These are phyloP conservation scores for Origma solitaria DNA, from an alignment of 2,113 vertebrate species.

Conservation along the genomic window DNA sequence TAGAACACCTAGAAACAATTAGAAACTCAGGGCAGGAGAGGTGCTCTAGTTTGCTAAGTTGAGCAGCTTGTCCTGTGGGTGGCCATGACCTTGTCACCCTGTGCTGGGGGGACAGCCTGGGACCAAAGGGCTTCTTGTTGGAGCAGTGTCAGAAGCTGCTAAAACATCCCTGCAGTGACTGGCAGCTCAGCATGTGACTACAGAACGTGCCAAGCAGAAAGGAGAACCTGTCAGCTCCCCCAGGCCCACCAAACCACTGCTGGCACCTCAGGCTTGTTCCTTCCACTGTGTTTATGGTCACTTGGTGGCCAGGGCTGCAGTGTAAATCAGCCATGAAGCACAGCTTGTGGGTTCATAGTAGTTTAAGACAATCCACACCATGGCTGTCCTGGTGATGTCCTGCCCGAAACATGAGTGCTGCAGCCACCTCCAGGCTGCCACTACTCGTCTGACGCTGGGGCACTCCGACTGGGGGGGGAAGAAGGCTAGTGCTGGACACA, in stretches of 20 bases:
- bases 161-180: background rate
- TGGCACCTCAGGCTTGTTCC: background rate
- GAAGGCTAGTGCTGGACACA: background rate
- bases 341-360: background rate
- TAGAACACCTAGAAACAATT: background rate
- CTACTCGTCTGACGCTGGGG: background rate
- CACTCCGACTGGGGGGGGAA: background rate
- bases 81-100: background rate
- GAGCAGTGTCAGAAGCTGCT: background rate
- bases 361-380: background rate
- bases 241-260: background rate
- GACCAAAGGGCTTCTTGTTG: background rate
- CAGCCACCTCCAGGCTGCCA: background rate
- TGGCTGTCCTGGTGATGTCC: background rate
- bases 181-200: background rate
- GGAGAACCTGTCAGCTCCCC: background rate
- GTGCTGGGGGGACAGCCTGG: background rate
- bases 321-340: background rate
- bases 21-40: background rate
- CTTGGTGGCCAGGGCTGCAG: rapidly evolving
- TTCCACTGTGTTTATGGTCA: background rate
- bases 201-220: background rate
- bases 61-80: background rate
- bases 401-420: background rate
- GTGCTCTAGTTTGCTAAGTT: background rate